Base-by-base conservation (phyloP, 2,888 invertebrate genomes). In the Spisula subtruncata region DNA sequence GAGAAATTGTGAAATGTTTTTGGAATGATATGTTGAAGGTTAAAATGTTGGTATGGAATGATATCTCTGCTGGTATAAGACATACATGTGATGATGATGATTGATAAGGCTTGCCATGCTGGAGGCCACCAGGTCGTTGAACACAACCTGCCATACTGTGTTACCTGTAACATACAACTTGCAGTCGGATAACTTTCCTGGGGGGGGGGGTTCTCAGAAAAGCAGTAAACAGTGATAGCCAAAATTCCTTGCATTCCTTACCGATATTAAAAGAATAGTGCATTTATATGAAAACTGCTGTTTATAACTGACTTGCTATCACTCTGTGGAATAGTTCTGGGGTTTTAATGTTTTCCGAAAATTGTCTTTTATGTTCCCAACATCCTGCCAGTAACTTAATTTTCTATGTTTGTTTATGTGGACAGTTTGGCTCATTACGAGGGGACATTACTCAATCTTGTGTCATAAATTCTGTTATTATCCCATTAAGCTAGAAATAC, bases 281-380 rank as follows among this genome's bases (percentile, higher is more conserved):
- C 32, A 10, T 32, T 75, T 75, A 32, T 32, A 75, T 75, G 32
- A 75, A 75, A 75, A n/a, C 5, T 16, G 18, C 35, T 75, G 14
- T 35, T 18, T 32, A 32, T 75, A 14, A 75, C 35, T 75, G 35
- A 75, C 35, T 75, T 12, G 35, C 18, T 18, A 18, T 32, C 18
- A 2, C 29, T 75, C 35, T 16, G 60, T 32, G 14, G 25, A 12
- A 18, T 75, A 35, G 35, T 25, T 32, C 32, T n/a, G 1, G 41
- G n/a, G 14, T 18, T 75, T 35, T 35, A 29, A 75, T 75, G 18
- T 12, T 1, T 75, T 75, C 75, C 75, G 6, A 6, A 32, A 75
- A 75, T 66, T 75, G 35, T 75, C 75, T 75, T 41, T 75, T 35
- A 75, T 75, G 29, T 32, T 32, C 35, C 75, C 32, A 75, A 75